Base-by-base conservation (phyloP, 2,797 vertebrate species). In the Chrosomus eos region DNA sequence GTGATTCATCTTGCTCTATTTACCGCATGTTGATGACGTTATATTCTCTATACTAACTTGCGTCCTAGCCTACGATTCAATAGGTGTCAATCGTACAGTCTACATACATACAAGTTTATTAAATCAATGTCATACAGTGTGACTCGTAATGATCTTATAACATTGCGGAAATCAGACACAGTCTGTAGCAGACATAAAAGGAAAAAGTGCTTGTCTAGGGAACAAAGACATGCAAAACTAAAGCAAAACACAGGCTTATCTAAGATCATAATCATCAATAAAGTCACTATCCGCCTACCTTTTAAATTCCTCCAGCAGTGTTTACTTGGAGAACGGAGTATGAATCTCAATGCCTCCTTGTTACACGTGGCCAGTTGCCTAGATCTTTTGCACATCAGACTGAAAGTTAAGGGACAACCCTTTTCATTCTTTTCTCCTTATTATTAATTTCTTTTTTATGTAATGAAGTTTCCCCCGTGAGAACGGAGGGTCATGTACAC, bases 401-500 rank as follows among this genome's bases (percentile, higher is more conserved):
- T 55, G 64, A 31, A 81, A 58, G 28, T 80, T 19, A 2, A 76
- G 11, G 33, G 82, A 38, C 60, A 67, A 40, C 45, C 23, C 21
- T 72, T 78, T 72, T 77, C 19, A 9, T 45, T 78, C 38, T 36
- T 70, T 78, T 70, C n/a, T 23, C 43, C 60, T n/a, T 43, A 45
- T 77, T 48, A 84, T 84, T 60, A 58, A 84, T 70, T 58, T 78
- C 64, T 70, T 78, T 78, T 83, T 78, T 13, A 45, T 58, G 74
- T 78, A 71, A 84, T 84, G 75, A 70, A 84, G 55, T 79, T 66
- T 79, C 53, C 51, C 28, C 64, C 5, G 28, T 60, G 74, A 84
- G 82, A 77, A 78, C 82, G n/a, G 62, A 70, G 75, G 82, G 51
- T 84, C 82, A 13, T 71, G 82, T 84, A 71, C 66, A 78, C 73